Conservation (phyloP, 2,113 vertebrate genomes). For the Poicephalus meyeri region DNA sequence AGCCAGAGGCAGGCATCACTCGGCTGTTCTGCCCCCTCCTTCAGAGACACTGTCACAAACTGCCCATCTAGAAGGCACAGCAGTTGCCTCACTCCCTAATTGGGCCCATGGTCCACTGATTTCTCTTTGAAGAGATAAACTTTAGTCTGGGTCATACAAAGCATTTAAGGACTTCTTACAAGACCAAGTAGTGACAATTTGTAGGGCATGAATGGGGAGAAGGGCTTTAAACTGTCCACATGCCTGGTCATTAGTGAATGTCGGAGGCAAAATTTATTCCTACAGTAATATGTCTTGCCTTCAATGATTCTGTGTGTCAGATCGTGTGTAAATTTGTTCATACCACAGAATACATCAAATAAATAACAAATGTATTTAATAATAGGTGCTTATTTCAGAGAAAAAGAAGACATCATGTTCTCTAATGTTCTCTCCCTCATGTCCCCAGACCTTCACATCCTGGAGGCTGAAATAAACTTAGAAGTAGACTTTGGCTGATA, state of each 20-base stretch:
- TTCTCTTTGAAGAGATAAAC: neutral
- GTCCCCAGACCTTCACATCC: neutral
- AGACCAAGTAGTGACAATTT: neutral
- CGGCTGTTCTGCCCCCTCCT: neutral
- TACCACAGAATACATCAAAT: neutral
- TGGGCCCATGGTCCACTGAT: neutral
- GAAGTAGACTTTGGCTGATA: neutral
- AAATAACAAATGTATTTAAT: neutral
- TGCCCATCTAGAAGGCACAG: neutral
- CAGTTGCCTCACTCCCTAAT: neutral
- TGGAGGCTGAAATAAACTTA: neutral
- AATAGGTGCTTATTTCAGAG: neutral
- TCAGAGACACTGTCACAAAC: neutral
- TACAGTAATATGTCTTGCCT: neutral
- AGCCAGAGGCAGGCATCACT: neutral
- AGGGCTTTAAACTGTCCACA: neutral
- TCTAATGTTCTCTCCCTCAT: neutral
- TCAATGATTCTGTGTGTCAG: neutral
- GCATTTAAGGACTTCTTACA: neutral
- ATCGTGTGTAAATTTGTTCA: neutral
- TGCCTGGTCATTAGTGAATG: neutral
- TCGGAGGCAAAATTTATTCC: neutral
- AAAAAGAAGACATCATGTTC: neutral
- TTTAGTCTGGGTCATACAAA: neutral
- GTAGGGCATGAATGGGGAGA: neutral